Evolutionary conservation across 2,113 vertebrate genomes (phyloP).

Genomic region (Clarias batrachus): DNA sequence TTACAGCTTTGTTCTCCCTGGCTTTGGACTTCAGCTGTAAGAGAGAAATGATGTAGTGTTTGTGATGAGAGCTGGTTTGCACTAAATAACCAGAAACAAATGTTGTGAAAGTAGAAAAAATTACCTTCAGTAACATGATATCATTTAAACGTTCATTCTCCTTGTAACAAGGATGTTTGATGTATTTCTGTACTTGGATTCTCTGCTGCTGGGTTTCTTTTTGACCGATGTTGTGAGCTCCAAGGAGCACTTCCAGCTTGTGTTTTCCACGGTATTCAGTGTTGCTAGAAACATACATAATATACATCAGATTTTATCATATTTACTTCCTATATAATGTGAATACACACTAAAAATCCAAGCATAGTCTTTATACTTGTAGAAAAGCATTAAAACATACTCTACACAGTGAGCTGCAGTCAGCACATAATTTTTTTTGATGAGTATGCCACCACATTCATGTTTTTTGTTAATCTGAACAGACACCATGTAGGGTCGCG

Average conservation of each 20-base stretch:
- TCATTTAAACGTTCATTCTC: neutral
- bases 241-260: constrained; percentile 40
- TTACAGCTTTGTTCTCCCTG: constrained; percentile 30
- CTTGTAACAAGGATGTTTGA: constrained; percentile 26
- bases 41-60: neutral
- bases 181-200: constrained; percentile 36
- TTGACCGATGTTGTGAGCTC: constrained; percentile 46
- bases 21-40: constrained; percentile 50
- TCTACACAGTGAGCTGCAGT: constrained; percentile 50
- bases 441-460: constrained; percentile 42
- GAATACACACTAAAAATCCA: neutral
- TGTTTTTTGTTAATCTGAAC: constrained; percentile 33
- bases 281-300: neutral
- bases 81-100: neutral
- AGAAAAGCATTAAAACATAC: constrained; percentile 25
- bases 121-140: constrained; percentile 54
- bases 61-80: neutral
- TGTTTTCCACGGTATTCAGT: neutral
- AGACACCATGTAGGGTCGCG: constrained; percentile 49
- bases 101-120: neutral
- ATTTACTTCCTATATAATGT: no score
- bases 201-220: constrained; percentile 33
- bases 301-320: no score
- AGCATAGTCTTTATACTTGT: neutral
- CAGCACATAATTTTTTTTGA: constrained; percentile 44